Percentiles rank a stretch among this genome's conserved stretches.
These are phyloP conservation scores for Globodera ellingtonae DNA, from an alignment of 1,140 invertebrate species.

Conservation along the genomic window DNA sequence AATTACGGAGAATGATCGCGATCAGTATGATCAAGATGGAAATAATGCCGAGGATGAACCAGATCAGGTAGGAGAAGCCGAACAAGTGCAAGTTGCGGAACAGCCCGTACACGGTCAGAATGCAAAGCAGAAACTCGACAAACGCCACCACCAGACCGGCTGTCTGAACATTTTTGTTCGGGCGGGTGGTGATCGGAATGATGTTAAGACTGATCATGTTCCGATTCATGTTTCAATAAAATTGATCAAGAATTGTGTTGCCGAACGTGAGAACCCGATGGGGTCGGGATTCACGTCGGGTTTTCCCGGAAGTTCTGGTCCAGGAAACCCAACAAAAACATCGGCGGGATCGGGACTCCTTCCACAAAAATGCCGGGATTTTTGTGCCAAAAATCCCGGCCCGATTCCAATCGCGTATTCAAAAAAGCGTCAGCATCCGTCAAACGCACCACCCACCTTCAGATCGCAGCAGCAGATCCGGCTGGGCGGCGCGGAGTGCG, in stretches of 20 bases:
- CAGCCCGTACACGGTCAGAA: constrained; percentile 60
- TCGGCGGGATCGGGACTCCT: no score
- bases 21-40: constrained; percentile 61
- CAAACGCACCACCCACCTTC: neutral
- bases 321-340: no score
- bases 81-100: constrained; percentile 63
- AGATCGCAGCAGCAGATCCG: constrained; percentile 19
- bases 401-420: no score
- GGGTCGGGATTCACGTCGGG: no score
- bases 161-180: constrained; percentile 51
- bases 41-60: constrained; percentile 63
- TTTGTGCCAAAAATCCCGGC: no score
- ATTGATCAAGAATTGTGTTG: no score
- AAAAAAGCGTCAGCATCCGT: no score
- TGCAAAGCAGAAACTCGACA: constrained; percentile 60
- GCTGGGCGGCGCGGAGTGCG: neutral
- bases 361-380: no score
- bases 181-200: constrained; percentile 19
- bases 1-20: constrained; percentile 48
- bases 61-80: constrained; percentile 58
- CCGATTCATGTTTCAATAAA: no score
- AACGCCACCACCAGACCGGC: constrained; percentile 63
- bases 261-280: no score
- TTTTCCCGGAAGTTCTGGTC: no score
- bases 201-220: no score